phyloP scores from a whole-genome alignment of 2,797 vertebrate genomes.

The Zonotrichia albicollis region DNA sequence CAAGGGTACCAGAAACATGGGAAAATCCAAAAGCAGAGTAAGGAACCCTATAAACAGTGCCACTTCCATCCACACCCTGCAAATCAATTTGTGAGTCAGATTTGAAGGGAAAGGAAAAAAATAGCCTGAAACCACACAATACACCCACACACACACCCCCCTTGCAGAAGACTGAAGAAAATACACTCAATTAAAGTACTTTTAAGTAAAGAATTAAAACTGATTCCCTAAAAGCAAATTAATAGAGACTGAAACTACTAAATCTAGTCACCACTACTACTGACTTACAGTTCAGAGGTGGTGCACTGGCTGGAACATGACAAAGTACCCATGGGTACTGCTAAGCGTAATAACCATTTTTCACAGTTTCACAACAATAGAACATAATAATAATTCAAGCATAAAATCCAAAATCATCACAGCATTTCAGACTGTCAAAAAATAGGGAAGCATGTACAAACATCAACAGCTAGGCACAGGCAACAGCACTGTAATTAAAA shows the following conservation, averaged over 20 bases:
- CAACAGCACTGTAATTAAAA: not conserved
- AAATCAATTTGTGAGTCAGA: conserved; percentile 17
- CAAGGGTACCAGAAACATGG: conserved; percentile 84
- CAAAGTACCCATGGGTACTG: not conserved
- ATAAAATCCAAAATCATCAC: not conserved
- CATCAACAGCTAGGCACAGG: not conserved
- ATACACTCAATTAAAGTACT: not conserved
- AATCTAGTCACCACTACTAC: not conserved
- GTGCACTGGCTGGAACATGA: not conserved
- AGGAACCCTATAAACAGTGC: conserved; percentile 87
- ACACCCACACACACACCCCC: not conserved
- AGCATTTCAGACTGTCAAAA: not conserved
- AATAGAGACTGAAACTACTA: not conserved
- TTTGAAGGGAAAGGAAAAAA: not conserved
- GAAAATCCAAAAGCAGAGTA: conserved; percentile 91
- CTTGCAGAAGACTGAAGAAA: not conserved
- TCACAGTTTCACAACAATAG: not conserved
- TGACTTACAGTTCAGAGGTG: not conserved
- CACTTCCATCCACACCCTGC: conserved; percentile 87
- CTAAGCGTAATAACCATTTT: not conserved
- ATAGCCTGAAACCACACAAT: not conserved
- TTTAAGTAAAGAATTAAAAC: not conserved
- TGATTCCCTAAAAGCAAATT: not conserved
- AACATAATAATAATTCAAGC: not conserved
- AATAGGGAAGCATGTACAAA: not conserved